Evolutionary conservation across 2,113 vertebrate genomes (phyloP), one percentile per base, ranked within the genome.

Genomic region (Atherinomorus stipes): DNA sequence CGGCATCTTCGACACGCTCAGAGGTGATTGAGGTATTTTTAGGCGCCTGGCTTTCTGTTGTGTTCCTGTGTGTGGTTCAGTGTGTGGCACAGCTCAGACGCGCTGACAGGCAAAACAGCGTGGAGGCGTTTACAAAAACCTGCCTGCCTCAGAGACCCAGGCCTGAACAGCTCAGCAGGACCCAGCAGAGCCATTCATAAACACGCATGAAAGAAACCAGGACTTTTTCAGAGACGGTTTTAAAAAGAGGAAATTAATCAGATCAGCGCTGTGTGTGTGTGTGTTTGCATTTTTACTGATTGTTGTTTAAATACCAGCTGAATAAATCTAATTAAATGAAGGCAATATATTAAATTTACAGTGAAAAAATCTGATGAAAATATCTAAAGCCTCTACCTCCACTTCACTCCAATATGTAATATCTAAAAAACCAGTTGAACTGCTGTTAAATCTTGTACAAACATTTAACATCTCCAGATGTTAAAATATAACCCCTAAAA

Each of bases 61-160:
- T 85, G 89, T 89, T 91, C 85, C 87, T 83, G 74, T 86, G 78
- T 88, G 90, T 74, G 83, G 82, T 87, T 81, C 76, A 78, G 63
- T 49, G 18, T 83, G 77, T 78, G 88, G 77, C 80, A 79, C 71
- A 47, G 56, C 68, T 71, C 75, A 71, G 54, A 69, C 58, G 49
- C 54, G 2, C 21, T 78, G 73, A 85, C 85, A 82, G 26, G 72
- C 77, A 84, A 56, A 62, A 62, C 3, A 72, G 73, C 54, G 83
- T 64, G 78, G 85, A 86, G 91, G 92, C 84, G 90, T 93, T 92
- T 91, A 83, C 89, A 85, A 90, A 91, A 92, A 92, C 23, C 62
- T n/a, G 61, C 31, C 37, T 78, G 70, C 13, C 61, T 72, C 66
- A 13, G 34, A 72, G 75, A 83, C 66, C 23, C 44, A 65, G 67